These are phyloP conservation scores for Hydrolagus affinis DNA, from an alignment of 2,113 vertebrate genomes.

Conservation along the genomic window DNA sequence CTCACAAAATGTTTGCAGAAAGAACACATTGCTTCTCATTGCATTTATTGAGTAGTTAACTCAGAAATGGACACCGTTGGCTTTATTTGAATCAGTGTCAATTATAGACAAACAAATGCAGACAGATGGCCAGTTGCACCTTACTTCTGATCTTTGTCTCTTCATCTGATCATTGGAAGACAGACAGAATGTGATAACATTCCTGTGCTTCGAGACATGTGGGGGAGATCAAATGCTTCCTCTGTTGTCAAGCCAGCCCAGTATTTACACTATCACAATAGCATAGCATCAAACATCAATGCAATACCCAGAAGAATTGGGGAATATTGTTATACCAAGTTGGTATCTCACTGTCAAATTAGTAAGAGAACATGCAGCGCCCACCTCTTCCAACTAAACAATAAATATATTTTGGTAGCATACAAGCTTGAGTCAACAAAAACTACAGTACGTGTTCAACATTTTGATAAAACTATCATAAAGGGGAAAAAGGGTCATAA, in stretches of 20 bases:
- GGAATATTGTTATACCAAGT: neutral
- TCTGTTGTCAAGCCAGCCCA: too few species aligned
- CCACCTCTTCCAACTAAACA: neutral
- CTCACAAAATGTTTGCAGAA: neutral
- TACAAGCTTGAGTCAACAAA: neutral
- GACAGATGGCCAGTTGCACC: neutral
- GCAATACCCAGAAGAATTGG: neutral
- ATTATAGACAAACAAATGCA: conserved; percentile 18
- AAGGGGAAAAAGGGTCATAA: too few species aligned
- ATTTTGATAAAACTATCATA: neutral
- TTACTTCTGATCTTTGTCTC: neutral
- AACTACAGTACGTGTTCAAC: neutral
- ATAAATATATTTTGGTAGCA: too few species aligned
- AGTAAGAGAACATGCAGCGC: neutral
- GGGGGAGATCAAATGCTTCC: conserved; percentile 1
- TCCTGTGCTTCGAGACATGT: neutral
- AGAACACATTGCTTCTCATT: too few species aligned
- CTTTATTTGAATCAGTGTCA: conserved; percentile 4
- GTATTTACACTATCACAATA: neutral
- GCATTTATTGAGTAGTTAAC: neutral
- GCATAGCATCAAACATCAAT: neutral
- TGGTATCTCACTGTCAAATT: neutral
- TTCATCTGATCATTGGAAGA: neutral
- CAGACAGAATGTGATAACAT: neutral
- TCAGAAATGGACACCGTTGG: neutral